Conservation (phyloP, 2,113 vertebrate species). For the Terrapene triunguis region DNA sequence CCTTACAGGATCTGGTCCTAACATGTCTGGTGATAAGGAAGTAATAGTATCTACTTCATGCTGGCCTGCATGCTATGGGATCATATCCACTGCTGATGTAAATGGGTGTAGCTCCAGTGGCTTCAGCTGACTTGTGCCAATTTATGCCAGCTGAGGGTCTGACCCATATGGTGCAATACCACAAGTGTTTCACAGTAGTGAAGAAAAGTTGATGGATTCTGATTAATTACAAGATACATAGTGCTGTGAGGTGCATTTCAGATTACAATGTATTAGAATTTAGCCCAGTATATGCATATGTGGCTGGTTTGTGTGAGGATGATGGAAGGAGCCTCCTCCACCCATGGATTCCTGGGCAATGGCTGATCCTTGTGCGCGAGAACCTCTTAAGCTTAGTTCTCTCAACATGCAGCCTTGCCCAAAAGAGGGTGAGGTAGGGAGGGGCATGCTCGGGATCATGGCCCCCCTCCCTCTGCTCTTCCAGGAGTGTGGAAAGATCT, state of each 20-base stretch:
- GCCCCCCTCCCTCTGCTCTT: neutral
- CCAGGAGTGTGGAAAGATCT: neutral
- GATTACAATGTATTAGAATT: neutral
- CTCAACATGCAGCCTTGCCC: neutral
- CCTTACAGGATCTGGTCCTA: neutral
- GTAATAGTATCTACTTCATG: neutral
- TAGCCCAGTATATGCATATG: neutral
- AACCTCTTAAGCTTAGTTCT: neutral
- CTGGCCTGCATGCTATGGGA: neutral
- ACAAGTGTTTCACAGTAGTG: neutral
- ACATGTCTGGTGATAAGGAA: neutral
- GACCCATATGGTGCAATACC: neutral
- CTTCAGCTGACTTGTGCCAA: neutral
- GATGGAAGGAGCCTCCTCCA: neutral
- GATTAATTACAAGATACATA: too few relatives aligned
- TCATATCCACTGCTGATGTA: neutral
- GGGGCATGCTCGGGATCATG: neutral
- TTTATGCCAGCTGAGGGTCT: neutral
- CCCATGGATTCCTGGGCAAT: neutral
- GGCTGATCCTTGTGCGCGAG: neutral
- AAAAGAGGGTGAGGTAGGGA: neutral
- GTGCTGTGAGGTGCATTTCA: neutral
- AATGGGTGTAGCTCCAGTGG: neutral
- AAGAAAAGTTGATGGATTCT: neutral
- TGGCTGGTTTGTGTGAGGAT: neutral